Evolutionary conservation across 1,140 invertebrate species (phyloP), one percentile per base, ranked within the genome.

Genomic region (Drosophila santomea): DNA sequence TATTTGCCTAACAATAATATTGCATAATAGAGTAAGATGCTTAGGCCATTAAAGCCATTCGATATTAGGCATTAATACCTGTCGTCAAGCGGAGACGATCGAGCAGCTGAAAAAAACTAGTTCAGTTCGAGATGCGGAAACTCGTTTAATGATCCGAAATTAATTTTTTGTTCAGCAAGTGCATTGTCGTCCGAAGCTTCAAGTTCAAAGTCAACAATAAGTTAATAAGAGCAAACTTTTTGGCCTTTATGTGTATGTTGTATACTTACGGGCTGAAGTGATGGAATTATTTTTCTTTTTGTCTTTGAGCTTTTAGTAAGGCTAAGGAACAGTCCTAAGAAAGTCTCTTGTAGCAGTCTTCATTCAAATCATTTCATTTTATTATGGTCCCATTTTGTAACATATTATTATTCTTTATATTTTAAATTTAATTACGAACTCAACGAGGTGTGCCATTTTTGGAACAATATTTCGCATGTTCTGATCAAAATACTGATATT

Each of bases 111-210:
- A 32, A 32, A 32, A 59, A 75, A 75, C 61, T 75, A 75, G 73
- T 58, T 75, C 60, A 75, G 62, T 20, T 41, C n/a, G 20, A 57
- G 39, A 75, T 54, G 50, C 61, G 47, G 60, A 76, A 76, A 67
- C 73, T 41, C 23, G 73, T 69, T 77, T 77, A 55, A 77, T 77
- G 48, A 44, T 52, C 50, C 4, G 15, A 77, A 69, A 51, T 68
- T 54, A 44, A 76, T 76, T 77, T 45, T 39, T 60, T 50, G 38
- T 76, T 38, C 23, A 20, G 10, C 55, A 68, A 75, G 62, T 76
- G 61, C 73, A 76, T 59, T 76, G 61, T 58, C 39, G 38, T 45
- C 44, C 50, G 10, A 8, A 56, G 17, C 15, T 39, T 68, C 67
- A 71, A 71, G 67, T 71, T 71, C 51, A 71, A 71, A 69, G 67